These are phyloP conservation scores for Agonopterix arenella DNA, from an alignment of 2,888 invertebrate genomes.

Conservation along the genomic window DNA sequence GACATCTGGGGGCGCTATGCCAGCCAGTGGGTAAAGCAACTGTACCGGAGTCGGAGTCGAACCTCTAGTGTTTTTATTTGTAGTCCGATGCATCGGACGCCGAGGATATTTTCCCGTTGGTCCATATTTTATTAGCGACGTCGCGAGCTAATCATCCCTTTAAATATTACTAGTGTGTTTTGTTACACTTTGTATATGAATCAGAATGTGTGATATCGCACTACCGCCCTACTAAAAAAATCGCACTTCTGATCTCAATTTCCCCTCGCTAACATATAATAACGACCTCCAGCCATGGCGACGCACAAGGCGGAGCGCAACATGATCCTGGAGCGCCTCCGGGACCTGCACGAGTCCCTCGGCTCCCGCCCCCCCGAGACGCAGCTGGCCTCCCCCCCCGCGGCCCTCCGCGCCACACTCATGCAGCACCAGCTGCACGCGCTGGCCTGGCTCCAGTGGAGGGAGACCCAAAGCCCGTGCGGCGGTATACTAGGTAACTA, in stretches of 20 bases:
- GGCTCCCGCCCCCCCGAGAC: slow-evolving; percentile 80
- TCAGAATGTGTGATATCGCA: background rate
- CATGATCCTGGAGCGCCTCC: slow-evolving; percentile 83
- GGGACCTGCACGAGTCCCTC: slow-evolving; percentile 83
- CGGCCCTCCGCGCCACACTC: slow-evolving; percentile 74
- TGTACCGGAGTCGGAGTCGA: too few species aligned
- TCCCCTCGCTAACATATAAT: too few species aligned
- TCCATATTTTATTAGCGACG: too few species aligned
- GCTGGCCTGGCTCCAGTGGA: slow-evolving; percentile 88
- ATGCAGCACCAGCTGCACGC: slow-evolving; percentile 89
- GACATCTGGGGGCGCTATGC: too few species aligned
- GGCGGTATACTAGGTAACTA: slow-evolving; percentile 86
- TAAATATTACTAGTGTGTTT: too few species aligned
- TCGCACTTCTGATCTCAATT: background rate
- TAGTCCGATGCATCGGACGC: too few species aligned
- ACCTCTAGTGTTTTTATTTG: too few species aligned
- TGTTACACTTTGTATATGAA: background rate
- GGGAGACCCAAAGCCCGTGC: slow-evolving; percentile 85
- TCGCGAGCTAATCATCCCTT: too few species aligned
- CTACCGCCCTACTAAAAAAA: background rate
- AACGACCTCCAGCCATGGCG: slow-evolving; percentile 70
- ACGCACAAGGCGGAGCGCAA: slow-evolving; percentile 82
- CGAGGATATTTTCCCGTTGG: too few species aligned
- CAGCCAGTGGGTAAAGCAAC: too few species aligned
- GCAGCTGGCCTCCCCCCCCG: slow-evolving; percentile 76